These are phyloP conservation scores for Pseudococcus longispinus DNA, from an alignment of 2,888 invertebrate species.

Conservation along the genomic window DNA sequence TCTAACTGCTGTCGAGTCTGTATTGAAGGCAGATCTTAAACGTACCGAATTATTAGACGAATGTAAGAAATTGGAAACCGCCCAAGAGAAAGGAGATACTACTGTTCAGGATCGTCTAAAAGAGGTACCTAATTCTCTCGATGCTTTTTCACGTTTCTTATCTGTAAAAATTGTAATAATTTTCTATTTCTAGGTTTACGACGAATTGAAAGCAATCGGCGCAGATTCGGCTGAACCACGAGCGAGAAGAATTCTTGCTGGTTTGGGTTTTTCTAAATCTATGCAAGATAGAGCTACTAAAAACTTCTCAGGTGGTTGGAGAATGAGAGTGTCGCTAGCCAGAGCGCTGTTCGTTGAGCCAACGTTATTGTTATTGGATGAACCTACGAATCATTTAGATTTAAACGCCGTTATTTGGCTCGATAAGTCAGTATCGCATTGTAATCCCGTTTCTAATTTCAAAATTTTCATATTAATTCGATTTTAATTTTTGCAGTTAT, in stretches of 20 bases:
- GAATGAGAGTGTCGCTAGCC: constrained; percentile 74
- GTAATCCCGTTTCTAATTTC: background rate
- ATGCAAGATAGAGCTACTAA: constrained; percentile 80
- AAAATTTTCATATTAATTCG: background rate
- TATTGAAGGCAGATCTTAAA: constrained; percentile 91
- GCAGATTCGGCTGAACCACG: constrained; percentile 98
- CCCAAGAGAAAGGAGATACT: constrained; percentile 73
- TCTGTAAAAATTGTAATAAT: background rate
- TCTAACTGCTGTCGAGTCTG: constrained; percentile 89
- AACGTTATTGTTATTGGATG: constrained; percentile 71
- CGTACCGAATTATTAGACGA: constrained; percentile 82
- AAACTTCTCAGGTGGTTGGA: constrained; percentile 73
- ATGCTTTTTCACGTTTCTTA: background rate
- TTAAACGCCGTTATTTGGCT: constrained; percentile 99
- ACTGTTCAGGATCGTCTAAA: constrained; percentile 80
- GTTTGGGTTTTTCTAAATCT: constrained; percentile 84
- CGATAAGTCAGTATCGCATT: constrained; percentile 79
- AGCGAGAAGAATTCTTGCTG: constrained; percentile 93
- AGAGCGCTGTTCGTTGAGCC: constrained; percentile 74
- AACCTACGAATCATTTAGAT: constrained; percentile 72
- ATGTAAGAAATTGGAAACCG: constrained; percentile 76
- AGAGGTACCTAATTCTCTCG: constrained; percentile 66
- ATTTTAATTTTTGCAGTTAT: constrained; percentile 70
- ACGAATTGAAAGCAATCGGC: constrained; percentile 93
- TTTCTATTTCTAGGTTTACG: constrained; percentile 73